phyloP scores from a whole-genome alignment of 2,113 vertebrate genomes.

The Tenrec ecaudatus region DNA sequence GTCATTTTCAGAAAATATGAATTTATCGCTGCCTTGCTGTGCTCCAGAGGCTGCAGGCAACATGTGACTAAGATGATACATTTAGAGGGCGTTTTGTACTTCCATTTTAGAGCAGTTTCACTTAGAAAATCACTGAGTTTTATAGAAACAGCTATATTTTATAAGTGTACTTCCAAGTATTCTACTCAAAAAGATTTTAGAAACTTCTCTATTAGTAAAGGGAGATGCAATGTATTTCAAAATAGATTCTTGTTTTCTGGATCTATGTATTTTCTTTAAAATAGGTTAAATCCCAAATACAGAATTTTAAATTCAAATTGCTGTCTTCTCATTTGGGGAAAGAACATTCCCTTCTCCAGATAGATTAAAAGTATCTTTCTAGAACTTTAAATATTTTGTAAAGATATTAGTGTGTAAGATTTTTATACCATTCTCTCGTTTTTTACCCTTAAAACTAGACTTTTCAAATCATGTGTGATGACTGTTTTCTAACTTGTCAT shows the following conservation, averaged over 20 bases:
- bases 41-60: neutral
- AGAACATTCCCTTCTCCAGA: neutral
- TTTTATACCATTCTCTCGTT: neutral
- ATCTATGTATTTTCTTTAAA: slow-evolving; percentile 10
- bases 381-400: slow-evolving; percentile 10
- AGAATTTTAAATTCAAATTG: slow-evolving; percentile 12
- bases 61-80: neutral
- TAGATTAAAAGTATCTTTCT: neutral
- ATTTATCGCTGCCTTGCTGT: slow-evolving; percentile 22
- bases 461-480: slow-evolving; percentile 15
- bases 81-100: slow-evolving; percentile 12
- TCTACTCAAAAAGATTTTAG: slow-evolving; percentile 10
- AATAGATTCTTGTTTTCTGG: slow-evolving; percentile 43
- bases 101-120: slow-evolving; percentile 30
- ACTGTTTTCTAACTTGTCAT: neutral
- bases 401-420: neutral
- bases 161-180: neutral
- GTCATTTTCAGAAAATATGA: neutral
- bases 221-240: slow-evolving; percentile 5
- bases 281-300: neutral
- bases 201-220: neutral
- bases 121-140: neutral
- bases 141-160: neutral
- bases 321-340: neutral
- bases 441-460: neutral